Percentiles rank a stretch among this genome's conserved stretches.
phyloP scores from a whole-genome alignment of 64 coral and sea anemone species.

The Stylophora pistillata region DNA sequence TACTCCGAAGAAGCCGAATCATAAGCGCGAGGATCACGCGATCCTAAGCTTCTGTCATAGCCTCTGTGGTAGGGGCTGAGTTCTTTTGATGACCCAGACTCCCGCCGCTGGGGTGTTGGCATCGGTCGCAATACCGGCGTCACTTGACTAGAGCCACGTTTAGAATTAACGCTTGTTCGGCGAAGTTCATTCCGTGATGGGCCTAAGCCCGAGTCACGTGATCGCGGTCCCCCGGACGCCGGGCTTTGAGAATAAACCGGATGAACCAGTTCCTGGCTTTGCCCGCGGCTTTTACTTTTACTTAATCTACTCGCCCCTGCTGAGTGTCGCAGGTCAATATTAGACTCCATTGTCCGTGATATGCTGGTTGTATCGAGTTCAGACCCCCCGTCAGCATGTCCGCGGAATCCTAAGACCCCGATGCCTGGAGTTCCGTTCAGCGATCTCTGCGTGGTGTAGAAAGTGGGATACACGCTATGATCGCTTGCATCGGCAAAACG shows the following conservation, averaged over 20 bases:
- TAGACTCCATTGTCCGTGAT: constrained; percentile 62
- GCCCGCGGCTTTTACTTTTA: constrained; percentile 61
- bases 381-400: constrained; percentile 85
- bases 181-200: constrained; percentile 57
- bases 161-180: constrained; percentile 44
- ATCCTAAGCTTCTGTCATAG: constrained; percentile 30
- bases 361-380: constrained; percentile 87
- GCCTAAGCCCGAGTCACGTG: constrained; percentile 63
- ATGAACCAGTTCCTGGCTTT: constrained; percentile 72
- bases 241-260: constrained; percentile 31
- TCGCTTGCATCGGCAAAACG: constrained; percentile 31
- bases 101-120: constrained; percentile 15
- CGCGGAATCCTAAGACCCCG: constrained; percentile 67
- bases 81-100: constrained; percentile 69
- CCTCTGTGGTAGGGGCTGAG: constrained; percentile 69
- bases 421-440: constrained; percentile 73
- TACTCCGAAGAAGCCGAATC: constrained; percentile 99
- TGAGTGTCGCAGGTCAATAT: constrained; percentile 57
- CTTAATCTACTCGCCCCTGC: constrained; percentile 64
- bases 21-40: constrained; percentile 85
- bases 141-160: constrained; percentile 46
- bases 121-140: constrained; percentile 6
- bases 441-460: constrained; percentile 34
- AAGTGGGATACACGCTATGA: constrained; percentile 18
- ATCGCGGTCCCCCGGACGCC: constrained; percentile 15